Percentiles rank a stretch among this genome's conserved stretches.
phyloP scores from a whole-genome alignment of 2,113 vertebrate genomes.

The Butorides virescens region DNA sequence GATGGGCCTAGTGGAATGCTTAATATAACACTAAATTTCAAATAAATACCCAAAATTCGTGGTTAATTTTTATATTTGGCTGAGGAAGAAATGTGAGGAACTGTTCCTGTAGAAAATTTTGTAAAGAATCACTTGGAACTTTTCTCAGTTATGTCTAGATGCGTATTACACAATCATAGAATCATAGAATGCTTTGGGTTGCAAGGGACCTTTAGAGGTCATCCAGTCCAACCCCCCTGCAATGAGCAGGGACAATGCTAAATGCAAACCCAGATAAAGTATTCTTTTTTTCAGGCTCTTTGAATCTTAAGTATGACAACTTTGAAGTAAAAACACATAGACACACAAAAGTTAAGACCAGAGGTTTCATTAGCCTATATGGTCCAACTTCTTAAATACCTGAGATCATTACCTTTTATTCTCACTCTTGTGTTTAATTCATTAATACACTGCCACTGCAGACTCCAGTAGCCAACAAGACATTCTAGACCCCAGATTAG shows the following conservation, averaged over 20 bases:
- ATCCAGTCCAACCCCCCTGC: too few species aligned
- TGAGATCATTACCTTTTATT: background rate
- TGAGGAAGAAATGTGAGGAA: background rate
- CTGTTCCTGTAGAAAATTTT: background rate
- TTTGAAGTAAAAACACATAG: background rate
- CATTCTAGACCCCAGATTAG: background rate
- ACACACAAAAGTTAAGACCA: background rate
- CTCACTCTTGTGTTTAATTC: background rate
- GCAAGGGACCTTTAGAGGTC: too few species aligned
- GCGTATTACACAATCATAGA: background rate
- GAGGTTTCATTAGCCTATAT: background rate
- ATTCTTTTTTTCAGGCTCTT: background rate
- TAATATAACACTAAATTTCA: background rate
- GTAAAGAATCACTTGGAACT: background rate
- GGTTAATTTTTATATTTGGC: background rate
- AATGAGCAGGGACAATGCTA: background rate
- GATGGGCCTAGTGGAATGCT: background rate
- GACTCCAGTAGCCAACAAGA: background rate
- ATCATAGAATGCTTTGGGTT: too few species aligned
- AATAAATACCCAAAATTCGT: background rate
- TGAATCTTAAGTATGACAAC: background rate
- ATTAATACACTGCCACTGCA: background rate
- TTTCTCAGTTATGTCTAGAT: background rate
- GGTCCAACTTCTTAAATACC: background rate
- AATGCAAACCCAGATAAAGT: background rate